Evolutionary conservation across 30 jellyfish, hydroid and myxozoan species (phyloP), one percentile per base, ranked within the genome.

Genomic region (Cassiopea xamachana): DNA sequence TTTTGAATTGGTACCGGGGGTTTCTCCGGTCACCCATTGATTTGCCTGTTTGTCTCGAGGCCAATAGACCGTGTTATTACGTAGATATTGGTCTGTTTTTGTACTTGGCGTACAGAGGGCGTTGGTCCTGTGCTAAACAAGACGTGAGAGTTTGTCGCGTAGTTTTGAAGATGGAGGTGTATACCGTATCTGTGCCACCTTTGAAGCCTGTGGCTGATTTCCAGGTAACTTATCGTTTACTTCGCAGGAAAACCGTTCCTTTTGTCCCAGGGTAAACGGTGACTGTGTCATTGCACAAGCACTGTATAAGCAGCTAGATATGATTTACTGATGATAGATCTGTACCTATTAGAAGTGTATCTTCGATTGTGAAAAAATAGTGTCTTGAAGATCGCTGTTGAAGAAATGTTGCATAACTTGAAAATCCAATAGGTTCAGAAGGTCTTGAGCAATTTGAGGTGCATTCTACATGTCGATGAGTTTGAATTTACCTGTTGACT

Each of bases 121-220:
- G 74, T 55, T 55, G 64, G 7, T 3, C 64, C 64, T 55, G 64
- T 3, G 12, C 12, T 55, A 10, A 3, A 55, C 64, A 3, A 10
- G 64, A 55, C 64, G 64, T 55, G 12, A 6, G 64, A 55, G 64
- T 55, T 27, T 55, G 64, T 55, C 10, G 12, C 12, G 12, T 10
- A 55, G 12, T 3, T 51, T 62, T 46, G 73, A n/a, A 46, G n/a
- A 89, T 90, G 97, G 97, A 90, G 87, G 87, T 89, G 75, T 89
- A 84, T 78, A 94, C 98, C 68, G 75, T 94, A 60, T 82, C 93
- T n/a, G 98, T 95, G 1, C 98, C 98, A 67, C 98, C 98, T 55
- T 92, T 95, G 85, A 91, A 91, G 77, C 98, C 98, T 1, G 94
- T 95, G 17, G 85, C 91, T 46, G 87, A 87, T 48, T 95, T 95